Conservation (phyloP, 2,888 invertebrate genomes). For the Hecatera dysodea region DNA sequence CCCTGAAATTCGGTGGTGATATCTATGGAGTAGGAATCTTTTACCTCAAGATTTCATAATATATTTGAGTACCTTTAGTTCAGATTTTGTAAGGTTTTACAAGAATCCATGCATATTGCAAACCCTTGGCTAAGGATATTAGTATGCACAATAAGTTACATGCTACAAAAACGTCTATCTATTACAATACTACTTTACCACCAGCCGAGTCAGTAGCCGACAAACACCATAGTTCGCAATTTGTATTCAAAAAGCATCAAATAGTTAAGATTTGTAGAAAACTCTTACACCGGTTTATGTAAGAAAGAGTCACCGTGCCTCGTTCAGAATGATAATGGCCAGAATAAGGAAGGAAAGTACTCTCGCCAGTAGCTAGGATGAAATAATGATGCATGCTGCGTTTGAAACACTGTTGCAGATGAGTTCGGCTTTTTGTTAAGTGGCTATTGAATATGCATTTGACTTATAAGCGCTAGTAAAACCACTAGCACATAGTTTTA, state of each 20-base stretch:
- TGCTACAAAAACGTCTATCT: not conserved
- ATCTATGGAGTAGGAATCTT: not conserved
- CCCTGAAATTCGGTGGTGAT: not conserved
- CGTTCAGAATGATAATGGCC: conserved; percentile 66
- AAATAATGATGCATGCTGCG: conserved; percentile 42
- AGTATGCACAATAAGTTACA: not conserved
- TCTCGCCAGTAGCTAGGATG: conserved; percentile 46
- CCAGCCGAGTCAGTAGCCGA: conserved; percentile 30
- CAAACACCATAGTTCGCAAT: conserved; percentile 20
- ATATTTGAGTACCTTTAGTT: not conserved
- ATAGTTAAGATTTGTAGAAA: conserved; percentile 64
- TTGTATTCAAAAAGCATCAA: conserved; percentile 59
- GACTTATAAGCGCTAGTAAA: conserved; percentile 2
- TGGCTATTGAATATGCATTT: conserved; percentile 32
- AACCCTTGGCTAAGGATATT: not conserved
- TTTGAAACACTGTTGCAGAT: conserved; percentile 27
- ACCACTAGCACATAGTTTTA: conserved; percentile 3
- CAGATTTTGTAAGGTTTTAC: too few relatives aligned
- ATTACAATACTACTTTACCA: conserved; percentile 2
- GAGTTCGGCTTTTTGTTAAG: conserved; percentile 18
- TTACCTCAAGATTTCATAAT: not conserved
- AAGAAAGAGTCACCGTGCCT: conserved; percentile 69
- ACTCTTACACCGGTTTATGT: conserved; percentile 68
- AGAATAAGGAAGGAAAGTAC: conserved; percentile 64
- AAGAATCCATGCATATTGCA: not conserved